Percentiles rank a stretch among this genome's conserved stretches.
Evolutionary conservation across 1,140 invertebrate genomes (phyloP).

Genomic region (Linepithema humile): DNA sequence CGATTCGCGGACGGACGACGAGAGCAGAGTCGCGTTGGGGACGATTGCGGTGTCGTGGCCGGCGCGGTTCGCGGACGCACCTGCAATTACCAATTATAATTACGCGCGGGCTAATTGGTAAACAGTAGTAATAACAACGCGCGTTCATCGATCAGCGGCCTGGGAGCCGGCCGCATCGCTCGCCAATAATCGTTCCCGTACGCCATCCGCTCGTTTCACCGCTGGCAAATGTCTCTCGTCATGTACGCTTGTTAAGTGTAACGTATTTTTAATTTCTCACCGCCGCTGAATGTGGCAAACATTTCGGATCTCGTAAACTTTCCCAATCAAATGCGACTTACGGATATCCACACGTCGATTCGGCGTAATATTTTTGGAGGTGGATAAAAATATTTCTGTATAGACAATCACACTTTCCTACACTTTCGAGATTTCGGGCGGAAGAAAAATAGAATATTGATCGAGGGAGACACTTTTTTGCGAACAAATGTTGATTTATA

Average conservation of each 20-base stretch:
- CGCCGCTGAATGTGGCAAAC: not conserved
- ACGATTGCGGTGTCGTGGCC: not conserved
- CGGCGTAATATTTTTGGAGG: not conserved
- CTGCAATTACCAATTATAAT: constrained; percentile 71
- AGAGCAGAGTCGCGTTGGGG: not conserved
- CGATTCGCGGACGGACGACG: constrained; percentile 31
- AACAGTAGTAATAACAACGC: constrained; percentile 67
- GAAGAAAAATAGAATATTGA: not conserved
- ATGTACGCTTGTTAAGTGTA: not conserved
- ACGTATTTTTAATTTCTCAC: constrained; percentile 12
- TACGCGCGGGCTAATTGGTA: constrained; percentile 64
- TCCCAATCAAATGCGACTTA: not conserved
- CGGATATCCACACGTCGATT: not conserved
- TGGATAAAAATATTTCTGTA: not conserved
- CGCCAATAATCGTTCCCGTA: constrained; percentile 46
- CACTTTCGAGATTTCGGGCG: not conserved
- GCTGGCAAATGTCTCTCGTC: not conserved
- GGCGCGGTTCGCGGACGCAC: not conserved
- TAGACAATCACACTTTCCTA: too few relatives aligned
- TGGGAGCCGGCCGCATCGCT: not conserved
- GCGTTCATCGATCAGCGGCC: constrained; percentile 54
- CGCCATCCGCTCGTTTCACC: not conserved
- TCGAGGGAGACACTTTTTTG: not conserved
- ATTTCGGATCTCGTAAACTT: not conserved
- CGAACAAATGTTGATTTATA: not conserved